These are phyloP conservation scores for Onychostoma macrolepis DNA, from an alignment of 2,113 vertebrate species.

Conservation along the genomic window DNA sequence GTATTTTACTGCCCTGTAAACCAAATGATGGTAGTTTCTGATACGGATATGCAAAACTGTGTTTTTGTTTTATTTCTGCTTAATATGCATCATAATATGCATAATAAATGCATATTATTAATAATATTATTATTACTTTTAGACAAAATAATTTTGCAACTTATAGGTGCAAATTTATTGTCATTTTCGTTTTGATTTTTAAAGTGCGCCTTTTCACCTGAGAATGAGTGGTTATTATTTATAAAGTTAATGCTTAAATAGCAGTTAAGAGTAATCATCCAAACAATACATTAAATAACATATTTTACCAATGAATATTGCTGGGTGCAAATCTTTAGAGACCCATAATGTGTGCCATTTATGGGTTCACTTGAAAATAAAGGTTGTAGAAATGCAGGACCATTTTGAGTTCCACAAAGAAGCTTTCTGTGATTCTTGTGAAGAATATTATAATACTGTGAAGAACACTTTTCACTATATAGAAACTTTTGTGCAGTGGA, in stretches of 20 bases:
- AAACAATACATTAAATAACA: background rate
- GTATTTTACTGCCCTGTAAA: background rate
- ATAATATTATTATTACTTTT: background rate
- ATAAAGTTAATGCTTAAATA: background rate
- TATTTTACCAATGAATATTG: background rate
- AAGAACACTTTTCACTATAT: background rate
- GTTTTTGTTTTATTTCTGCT: background rate
- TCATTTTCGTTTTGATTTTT: background rate
- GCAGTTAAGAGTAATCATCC: background rate
- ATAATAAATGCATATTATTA: no score
- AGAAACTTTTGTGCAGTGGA: background rate
- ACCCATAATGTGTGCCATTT: background rate
- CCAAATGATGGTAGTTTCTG: background rate
- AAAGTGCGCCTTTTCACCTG: background rate
- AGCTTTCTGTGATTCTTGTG: background rate
- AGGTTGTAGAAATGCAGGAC: background rate
- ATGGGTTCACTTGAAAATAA: background rate
- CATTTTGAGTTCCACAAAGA: background rate
- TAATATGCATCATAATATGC: background rate
- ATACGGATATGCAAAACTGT: background rate
- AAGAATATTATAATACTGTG: background rate
- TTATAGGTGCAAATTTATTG: background rate
- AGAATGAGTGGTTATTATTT: background rate
- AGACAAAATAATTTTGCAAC: background rate
- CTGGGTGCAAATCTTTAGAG: background rate